Evolutionary conservation across 1,140 invertebrate species (phyloP).

Genomic region (Teleopsis dalmanni): DNA sequence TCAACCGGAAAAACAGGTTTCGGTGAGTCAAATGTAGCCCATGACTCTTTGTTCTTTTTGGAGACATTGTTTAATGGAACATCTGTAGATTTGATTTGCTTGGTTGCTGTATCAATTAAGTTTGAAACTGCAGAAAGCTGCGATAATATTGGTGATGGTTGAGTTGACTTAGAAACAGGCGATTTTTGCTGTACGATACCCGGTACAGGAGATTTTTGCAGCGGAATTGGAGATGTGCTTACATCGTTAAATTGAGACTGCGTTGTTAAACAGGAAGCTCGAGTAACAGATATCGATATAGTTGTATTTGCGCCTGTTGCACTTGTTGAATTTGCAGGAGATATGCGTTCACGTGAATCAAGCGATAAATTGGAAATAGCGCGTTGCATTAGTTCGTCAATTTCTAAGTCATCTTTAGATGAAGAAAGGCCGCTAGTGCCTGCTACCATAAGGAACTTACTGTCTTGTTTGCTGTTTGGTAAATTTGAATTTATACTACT

Average conservation of each 20-base stretch:
- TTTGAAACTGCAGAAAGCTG: slow-evolving; percentile 35
- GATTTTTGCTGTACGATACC: slow-evolving; percentile 10
- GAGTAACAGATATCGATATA: slow-evolving; percentile 17
- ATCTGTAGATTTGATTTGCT: slow-evolving; percentile 22
- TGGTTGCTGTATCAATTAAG: slow-evolving; percentile 37
- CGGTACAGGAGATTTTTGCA: slow-evolving; percentile 33
- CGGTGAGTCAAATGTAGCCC: slow-evolving; percentile 43
- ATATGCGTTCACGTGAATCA: slow-evolving; percentile 37
- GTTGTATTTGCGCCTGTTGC: slow-evolving; percentile 9
- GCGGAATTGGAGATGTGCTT: slow-evolving; percentile 40
- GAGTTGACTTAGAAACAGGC: slow-evolving; percentile 9
- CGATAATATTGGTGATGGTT: slow-evolving; percentile 37
- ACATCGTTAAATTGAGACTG: slow-evolving; percentile 38
- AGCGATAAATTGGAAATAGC: slow-evolving; percentile 42
- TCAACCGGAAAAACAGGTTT: slow-evolving; percentile 19
- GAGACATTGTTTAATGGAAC: too few relatives aligned
- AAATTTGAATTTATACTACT: slow-evolving; percentile 1
- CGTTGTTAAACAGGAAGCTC: background rate
- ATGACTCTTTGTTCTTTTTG: slow-evolving; percentile 24
- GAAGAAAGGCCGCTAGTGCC: slow-evolving; percentile 11
- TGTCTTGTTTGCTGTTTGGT: slow-evolving; percentile 25
- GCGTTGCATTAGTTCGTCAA: slow-evolving; percentile 41
- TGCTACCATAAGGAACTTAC: slow-evolving; percentile 31
- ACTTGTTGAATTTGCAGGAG: slow-evolving; percentile 25
- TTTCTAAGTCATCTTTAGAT: slow-evolving; percentile 39